phyloP scores from a whole-genome alignment of 2,888 invertebrate species.

The Operophtera brumata region DNA sequence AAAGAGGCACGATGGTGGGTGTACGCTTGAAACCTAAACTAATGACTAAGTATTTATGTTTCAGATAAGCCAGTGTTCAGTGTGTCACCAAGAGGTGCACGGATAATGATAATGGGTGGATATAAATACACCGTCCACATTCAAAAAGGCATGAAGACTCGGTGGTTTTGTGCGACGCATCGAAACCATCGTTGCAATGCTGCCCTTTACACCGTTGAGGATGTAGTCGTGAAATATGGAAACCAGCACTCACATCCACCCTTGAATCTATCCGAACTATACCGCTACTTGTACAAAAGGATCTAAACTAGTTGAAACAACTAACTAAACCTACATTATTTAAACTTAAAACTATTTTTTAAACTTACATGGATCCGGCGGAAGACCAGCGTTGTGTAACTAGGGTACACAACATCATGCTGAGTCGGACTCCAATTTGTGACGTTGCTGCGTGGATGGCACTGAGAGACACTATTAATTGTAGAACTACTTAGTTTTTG shows the following conservation, averaged over 20 bases:
- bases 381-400: too few relatives aligned
- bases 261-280: neutral
- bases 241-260: neutral
- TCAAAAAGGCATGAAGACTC: neutral
- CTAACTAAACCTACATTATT: too few relatives aligned
- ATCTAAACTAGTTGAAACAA: neutral
- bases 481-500: too few relatives aligned
- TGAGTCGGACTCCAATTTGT: too few relatives aligned
- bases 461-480: too few relatives aligned
- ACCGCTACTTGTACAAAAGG: neutral
- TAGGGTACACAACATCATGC: too few relatives aligned
- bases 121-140: neutral
- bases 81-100: neutral
- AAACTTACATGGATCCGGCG: too few relatives aligned
- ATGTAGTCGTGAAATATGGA: neutral
- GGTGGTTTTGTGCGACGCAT: conserved; percentile 22
- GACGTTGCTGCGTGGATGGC: too few relatives aligned
- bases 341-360: too few relatives aligned
- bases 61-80: neutral
- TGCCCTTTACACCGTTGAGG: neutral
- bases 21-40: too few relatives aligned
- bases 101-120: neutral
- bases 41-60: neutral
- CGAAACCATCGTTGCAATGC: neutral
- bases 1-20: too few relatives aligned